These are phyloP conservation scores for Paracyclopina nana DNA, from an alignment of 1,140 invertebrate species.

Conservation along the genomic window DNA sequence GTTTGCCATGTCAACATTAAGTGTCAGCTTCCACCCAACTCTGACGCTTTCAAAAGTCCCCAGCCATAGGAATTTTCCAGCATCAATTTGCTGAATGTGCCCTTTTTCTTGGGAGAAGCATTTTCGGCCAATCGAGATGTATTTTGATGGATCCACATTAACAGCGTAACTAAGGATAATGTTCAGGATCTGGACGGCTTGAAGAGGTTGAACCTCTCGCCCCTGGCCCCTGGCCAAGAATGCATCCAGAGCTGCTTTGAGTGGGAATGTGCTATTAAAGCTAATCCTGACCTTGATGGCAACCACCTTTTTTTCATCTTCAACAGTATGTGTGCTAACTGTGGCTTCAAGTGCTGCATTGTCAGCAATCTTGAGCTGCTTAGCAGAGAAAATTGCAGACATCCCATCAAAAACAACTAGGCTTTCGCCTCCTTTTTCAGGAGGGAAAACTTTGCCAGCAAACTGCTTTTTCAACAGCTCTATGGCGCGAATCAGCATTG, in stretches of 20 bases:
- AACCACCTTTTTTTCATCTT: too few species aligned
- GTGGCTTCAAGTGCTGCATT: too few species aligned
- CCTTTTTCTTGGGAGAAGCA: background rate
- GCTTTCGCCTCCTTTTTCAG: too few species aligned
- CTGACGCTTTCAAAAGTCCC: background rate
- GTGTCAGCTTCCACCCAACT: background rate
- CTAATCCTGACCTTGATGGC: background rate
- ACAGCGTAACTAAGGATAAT: background rate
- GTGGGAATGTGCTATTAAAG: too few species aligned
- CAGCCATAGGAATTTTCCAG: conserved; percentile 6
- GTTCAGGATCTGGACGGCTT: background rate
- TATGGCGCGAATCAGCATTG: too few species aligned
- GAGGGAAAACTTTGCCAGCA: too few species aligned
- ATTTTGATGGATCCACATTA: background rate
- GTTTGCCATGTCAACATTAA: conserved; percentile 13
- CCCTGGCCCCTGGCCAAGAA: background rate
- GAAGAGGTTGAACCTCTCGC: background rate
- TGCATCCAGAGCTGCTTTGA: too few species aligned
- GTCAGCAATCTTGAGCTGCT: too few species aligned
- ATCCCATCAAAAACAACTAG: too few species aligned
- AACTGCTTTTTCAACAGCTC: too few species aligned
- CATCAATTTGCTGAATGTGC: background rate
- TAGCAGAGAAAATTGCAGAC: too few species aligned
- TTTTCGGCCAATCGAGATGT: conserved; percentile 1
- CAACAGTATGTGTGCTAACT: too few species aligned